A percentile compares a stretch with the other conserved stretches of the same genome.
Conservation (phyloP, 2,113 vertebrate genomes). For the Castor canadensis region DNA sequence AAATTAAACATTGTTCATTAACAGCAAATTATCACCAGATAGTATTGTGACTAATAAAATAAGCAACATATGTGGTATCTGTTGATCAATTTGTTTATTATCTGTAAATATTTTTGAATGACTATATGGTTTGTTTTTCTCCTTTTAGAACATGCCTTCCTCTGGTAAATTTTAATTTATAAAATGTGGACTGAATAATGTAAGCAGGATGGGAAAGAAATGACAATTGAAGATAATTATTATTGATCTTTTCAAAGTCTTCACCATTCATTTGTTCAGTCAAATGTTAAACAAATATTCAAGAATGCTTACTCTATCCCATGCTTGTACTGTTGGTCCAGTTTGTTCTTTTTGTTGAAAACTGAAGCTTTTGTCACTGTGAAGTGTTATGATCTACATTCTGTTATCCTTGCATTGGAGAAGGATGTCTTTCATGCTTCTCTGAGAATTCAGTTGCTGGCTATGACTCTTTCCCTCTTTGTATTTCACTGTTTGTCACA, state of each 20-base stretch:
- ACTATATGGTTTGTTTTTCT: not conserved
- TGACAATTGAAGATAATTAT: not conserved
- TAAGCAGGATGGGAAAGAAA: conserved; percentile 1
- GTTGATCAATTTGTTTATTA: conserved; percentile 35
- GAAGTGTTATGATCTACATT: not conserved
- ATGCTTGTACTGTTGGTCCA: not conserved
- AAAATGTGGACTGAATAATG: not conserved
- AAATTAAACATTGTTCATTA: not conserved
- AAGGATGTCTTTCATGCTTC: not conserved
- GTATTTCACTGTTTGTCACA: not conserved
- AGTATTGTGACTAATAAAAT: not conserved
- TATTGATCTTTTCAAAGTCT: not conserved
- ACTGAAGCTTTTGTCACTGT: not conserved
- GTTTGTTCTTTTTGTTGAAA: not conserved
- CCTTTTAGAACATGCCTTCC: conserved; percentile 1
- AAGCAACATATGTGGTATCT: not conserved
- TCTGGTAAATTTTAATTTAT: conserved; percentile 25
- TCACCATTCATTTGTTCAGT: not conserved
- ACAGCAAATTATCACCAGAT: not conserved
- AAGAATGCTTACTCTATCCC: not conserved
- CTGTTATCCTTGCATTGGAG: not conserved
- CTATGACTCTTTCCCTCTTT: not conserved
- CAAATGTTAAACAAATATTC: not conserved
- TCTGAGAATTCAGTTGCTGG: not conserved
- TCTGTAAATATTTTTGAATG: conserved; percentile 37